A percentile compares a stretch with the other conserved stretches of the same genome.
Evolutionary conservation across 2,888 invertebrate genomes (phyloP).

Genomic region (Caenorhabditis virilis): DNA sequence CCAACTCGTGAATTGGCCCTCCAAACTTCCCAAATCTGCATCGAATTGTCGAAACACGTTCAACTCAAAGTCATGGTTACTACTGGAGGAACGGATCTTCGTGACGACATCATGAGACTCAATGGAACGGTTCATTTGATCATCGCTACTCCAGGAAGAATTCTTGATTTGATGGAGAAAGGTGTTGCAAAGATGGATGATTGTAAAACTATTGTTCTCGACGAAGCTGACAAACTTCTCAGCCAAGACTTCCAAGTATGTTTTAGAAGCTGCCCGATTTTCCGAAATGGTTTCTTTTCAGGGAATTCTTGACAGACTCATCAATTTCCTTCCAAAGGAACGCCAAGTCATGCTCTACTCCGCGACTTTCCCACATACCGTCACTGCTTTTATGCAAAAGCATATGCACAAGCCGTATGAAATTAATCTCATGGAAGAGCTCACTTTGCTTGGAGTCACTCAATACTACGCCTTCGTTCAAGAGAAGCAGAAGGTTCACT

Average conservation of each 20-base stretch:
- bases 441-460: constrained; percentile 97
- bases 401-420: constrained; percentile 93
- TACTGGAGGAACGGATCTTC: constrained; percentile 89
- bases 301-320: constrained; percentile 97
- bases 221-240: constrained; percentile 97
- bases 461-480: constrained; percentile 99
- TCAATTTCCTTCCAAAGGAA: constrained; percentile 86
- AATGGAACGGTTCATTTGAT: constrained; percentile 95
- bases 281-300: constrained; percentile 19
- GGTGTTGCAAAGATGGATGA: constrained; percentile 89
- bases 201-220: constrained; percentile 94
- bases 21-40: constrained; percentile 99
- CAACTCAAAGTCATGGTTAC: constrained; percentile 98
- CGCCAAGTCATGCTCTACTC: constrained; percentile 97
- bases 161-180: constrained; percentile 99
- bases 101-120: constrained; percentile 98
- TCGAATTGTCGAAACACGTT: constrained; percentile 95
- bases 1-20: constrained; percentile 97
- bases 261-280: not conserved
- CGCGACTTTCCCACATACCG: constrained; percentile 97
- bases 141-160: constrained; percentile 98
- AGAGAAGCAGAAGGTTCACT: constrained; percentile 99
- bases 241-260: constrained; percentile 92
- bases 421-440: constrained; percentile 99
- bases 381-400: constrained; percentile 97